Evolutionary conservation across 2,113 vertebrate species (phyloP).

Genomic region (Vulpes vulpes): DNA sequence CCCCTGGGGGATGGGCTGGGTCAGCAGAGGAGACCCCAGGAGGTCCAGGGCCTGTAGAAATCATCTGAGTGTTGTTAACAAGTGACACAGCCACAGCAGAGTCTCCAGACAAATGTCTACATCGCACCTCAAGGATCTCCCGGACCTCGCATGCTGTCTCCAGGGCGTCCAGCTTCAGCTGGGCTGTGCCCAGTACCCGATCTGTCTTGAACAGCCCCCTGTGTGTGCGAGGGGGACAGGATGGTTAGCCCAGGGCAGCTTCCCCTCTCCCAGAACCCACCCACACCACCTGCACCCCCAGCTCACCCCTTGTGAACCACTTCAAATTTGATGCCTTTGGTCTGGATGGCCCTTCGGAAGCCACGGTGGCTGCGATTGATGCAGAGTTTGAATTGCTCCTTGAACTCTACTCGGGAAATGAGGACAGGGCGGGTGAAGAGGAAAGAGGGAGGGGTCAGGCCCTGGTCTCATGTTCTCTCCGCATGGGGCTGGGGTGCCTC

Average conservation of each 20-base stretch:
- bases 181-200: slow-evolving; percentile 91
- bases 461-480: fast-evolving
- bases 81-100: fast-evolving
- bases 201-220: slow-evolving; percentile 95
- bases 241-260: not conserved
- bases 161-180: slow-evolving; percentile 92
- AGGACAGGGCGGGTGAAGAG: not conserved
- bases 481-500: fast-evolving
- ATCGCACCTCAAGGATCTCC: slow-evolving; percentile 92
- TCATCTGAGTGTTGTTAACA: fast-evolving
- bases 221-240: not conserved
- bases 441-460: no score
- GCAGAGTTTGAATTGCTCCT: slow-evolving; percentile 93
- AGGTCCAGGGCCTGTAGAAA: not conserved
- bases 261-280: not conserved
- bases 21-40: not conserved
- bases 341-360: slow-evolving; percentile 92
- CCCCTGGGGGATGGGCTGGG: not conserved
- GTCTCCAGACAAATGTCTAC: not conserved
- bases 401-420: slow-evolving; percentile 88
- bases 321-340: slow-evolving; percentile 96
- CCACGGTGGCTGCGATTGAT: slow-evolving; percentile 92
- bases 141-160: slow-evolving; percentile 92
- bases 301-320: slow-evolving; percentile 94
- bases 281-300: not conserved